Conservation (phyloP, 2,888 invertebrate genomes). For the Lasius fuliginosus region DNA sequence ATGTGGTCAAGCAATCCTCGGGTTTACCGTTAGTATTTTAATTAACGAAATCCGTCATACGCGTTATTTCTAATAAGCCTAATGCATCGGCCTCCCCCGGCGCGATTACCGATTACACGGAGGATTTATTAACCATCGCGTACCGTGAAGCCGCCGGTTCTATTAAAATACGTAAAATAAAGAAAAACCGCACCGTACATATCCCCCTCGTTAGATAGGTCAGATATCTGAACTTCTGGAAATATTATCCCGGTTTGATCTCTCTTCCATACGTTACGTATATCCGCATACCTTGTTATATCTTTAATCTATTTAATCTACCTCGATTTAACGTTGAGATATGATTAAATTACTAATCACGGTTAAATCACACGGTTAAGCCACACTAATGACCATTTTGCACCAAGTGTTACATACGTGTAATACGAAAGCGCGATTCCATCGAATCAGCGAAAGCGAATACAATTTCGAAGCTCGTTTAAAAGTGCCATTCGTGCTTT, state of each 20-base stretch:
- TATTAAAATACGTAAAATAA: conserved; percentile 5
- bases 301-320: background rate
- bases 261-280: background rate
- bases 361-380: background rate
- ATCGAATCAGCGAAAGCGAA: conserved; percentile 36
- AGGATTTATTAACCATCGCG: conserved; percentile 26
- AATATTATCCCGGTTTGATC: conserved; percentile 8
- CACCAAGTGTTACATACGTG: background rate
- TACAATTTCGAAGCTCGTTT: background rate
- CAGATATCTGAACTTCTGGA: conserved; percentile 29
- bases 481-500: conserved; percentile 17
- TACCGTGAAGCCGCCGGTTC: conserved; percentile 9
- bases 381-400: background rate
- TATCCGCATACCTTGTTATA: conserved; percentile 21
- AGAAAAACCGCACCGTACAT: background rate
- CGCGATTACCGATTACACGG: conserved; percentile 39
- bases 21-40: conserved; percentile 43
- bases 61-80: conserved; percentile 41
- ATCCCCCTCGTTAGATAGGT: conserved; percentile 28
- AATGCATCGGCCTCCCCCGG: conserved; percentile 25
- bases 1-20: conserved; percentile 2
- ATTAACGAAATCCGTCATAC: conserved; percentile 49
- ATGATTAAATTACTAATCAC: background rate
- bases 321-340: background rate
- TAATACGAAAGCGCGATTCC: background rate